Evolutionary conservation across 2,888 invertebrate species (phyloP).

Genomic region (Xylophagus ater): DNA sequence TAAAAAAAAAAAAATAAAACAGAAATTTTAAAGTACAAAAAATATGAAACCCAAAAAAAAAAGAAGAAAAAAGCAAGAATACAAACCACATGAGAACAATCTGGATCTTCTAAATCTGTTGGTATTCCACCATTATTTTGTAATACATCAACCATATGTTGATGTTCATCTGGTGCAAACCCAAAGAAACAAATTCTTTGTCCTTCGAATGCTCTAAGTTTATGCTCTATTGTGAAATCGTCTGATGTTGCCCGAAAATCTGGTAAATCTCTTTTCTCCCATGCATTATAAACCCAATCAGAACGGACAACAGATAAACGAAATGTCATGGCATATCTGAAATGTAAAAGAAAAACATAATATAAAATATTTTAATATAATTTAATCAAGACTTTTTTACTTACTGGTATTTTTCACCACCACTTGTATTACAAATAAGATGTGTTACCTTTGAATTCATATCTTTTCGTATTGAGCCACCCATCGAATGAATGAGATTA

Average conservation of each 20-base stretch:
- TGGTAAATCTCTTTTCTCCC: constrained; percentile 66
- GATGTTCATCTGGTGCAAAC: constrained; percentile 79
- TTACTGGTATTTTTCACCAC: constrained; percentile 81
- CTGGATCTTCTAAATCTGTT: constrained; percentile 65
- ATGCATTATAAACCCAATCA: constrained; percentile 79
- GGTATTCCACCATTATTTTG: constrained; percentile 75
- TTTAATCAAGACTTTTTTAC: too few species aligned
- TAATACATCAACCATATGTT: constrained; percentile 85
- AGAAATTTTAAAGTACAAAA: neutral
- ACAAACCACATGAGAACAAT: constrained; percentile 88
- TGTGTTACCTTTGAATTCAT: constrained; percentile 83
- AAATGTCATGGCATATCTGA: constrained; percentile 74
- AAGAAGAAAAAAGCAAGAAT: constrained; percentile 5
- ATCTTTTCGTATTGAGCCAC: constrained; percentile 87
- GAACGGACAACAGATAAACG: constrained; percentile 79
- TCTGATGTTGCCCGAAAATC: constrained; percentile 61
- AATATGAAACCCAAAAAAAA: neutral
- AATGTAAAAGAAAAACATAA: constrained; percentile 1
- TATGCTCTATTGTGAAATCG: constrained; percentile 56
- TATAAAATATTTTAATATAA: too few species aligned
- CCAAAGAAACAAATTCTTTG: constrained; percentile 80
- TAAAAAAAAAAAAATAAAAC: constrained; percentile 10
- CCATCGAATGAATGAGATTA: constrained; percentile 89
- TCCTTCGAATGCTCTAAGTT: constrained; percentile 78
- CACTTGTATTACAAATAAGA: constrained; percentile 79